Evolutionary conservation across 2,888 invertebrate genomes (phyloP).

Genomic region (Aphidoletes aphidimyza): DNA sequence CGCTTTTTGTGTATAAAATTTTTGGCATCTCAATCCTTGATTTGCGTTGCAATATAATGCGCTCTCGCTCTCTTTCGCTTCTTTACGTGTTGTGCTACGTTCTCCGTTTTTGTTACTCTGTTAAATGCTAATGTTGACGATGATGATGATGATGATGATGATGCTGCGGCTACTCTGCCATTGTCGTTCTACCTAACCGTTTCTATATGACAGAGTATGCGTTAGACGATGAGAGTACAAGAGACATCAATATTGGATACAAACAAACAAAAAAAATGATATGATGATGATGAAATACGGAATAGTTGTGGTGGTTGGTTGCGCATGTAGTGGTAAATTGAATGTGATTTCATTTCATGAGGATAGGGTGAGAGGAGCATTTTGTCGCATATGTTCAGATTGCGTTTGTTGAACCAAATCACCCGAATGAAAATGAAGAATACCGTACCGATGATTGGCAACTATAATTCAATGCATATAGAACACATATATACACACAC

Average conservation of each 20-base stretch:
- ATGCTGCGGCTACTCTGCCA: conserved; percentile 50
- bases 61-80: background rate
- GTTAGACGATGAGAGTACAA: too few relatives aligned
- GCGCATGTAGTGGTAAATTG: conserved; percentile 28
- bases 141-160: conserved; percentile 38
- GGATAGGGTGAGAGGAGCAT: conserved; percentile 27
- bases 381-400: conserved; percentile 25
- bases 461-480: background rate
- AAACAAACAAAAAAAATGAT: too few relatives aligned
- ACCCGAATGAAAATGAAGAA: background rate
- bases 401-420: conserved; percentile 41
- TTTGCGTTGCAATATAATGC: conserved; percentile 34
- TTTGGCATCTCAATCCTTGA: conserved; percentile 50
- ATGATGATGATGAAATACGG: background rate
- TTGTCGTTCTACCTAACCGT: conserved; percentile 10
- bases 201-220: conserved; percentile 43
- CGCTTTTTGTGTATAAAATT: background rate
- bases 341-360: background rate
- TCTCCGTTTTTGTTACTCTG: background rate
- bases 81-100: background rate
- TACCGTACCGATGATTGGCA: background rate
- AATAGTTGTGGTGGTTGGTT: background rate
- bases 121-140: conserved; percentile 5
- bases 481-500: too few relatives aligned
- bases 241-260: too few relatives aligned